phyloP scores from a whole-genome alignment of 2,797 vertebrate genomes.

The Lacerta agilis region DNA sequence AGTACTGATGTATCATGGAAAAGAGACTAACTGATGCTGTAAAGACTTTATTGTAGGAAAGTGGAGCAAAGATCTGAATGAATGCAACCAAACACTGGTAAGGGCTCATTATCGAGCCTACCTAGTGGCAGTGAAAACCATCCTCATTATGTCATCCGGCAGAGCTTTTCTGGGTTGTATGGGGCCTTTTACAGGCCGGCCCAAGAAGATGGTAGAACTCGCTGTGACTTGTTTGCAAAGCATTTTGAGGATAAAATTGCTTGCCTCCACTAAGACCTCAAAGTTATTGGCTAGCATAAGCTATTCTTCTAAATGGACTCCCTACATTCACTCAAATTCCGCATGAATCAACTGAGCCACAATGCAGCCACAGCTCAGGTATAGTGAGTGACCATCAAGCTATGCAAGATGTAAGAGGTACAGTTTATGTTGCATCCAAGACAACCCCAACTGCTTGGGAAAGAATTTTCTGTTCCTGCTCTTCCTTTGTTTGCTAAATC shows the following conservation, averaged over 20 bases:
- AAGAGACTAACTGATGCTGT: too few species aligned
- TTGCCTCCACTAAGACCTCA: rapidly evolving
- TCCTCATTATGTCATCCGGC: too few species aligned
- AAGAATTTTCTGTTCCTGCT: not conserved
- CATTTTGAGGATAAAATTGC: not conserved
- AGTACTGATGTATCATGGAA: too few species aligned
- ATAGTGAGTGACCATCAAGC: not conserved
- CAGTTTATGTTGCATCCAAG: slow-evolving; percentile 30
- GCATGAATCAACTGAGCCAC: not conserved
- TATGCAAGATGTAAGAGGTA: not conserved
- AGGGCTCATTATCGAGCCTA: too few species aligned
- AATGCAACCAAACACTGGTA: too few species aligned
- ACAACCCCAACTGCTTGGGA: not conserved
- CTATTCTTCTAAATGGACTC: slow-evolving; percentile 16
- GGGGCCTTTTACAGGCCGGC: too few species aligned
- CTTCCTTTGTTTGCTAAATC: slow-evolving; percentile 7
- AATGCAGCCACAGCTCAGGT: not conserved
- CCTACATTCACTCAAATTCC: not conserved
- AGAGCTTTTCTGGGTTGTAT: too few species aligned
- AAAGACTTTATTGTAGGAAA: too few species aligned
- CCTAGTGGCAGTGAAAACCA: too few species aligned
- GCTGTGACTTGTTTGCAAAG: too few species aligned
- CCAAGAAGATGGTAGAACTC: too few species aligned
- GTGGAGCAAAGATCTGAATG: too few species aligned
- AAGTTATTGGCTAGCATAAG: not conserved